phyloP scores from a whole-genome alignment of 2,113 vertebrate species.

The Excalfactoria chinensis region DNA sequence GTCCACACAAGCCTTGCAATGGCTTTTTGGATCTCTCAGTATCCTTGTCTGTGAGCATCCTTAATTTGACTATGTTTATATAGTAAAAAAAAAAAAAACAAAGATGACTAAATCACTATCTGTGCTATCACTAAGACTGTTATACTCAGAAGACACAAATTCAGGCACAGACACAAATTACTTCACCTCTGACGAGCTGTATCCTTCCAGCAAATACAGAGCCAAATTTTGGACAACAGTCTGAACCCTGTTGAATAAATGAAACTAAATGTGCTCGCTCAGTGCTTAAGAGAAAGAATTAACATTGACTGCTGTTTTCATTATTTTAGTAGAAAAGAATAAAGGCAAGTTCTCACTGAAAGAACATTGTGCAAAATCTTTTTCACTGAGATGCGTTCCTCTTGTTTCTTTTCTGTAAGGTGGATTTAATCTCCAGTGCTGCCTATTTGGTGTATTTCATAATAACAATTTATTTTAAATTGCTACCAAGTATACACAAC shows the following conservation, averaged over 20 bases:
- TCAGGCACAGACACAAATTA: neutral
- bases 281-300: neutral
- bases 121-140: neutral
- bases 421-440: neutral
- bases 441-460: neutral
- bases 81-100: neutral
- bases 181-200: neutral
- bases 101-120: neutral
- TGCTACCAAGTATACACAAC: neutral
- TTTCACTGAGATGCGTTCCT: neutral
- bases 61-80: neutral
- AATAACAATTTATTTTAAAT: neutral
- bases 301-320: neutral
- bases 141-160: neutral
- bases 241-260: neutral
- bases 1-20: neutral
- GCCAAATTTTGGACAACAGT: neutral
- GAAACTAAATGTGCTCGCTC: neutral
- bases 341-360: neutral
- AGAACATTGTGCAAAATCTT: neutral
- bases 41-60: neutral
- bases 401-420: neutral
- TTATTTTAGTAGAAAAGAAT: neutral
- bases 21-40: too few relatives aligned
- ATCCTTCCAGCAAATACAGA: neutral